Percentiles rank a stretch among this genome's conserved stretches.
These are phyloP conservation scores for Alentia gelatinosa DNA, from an alignment of 2,888 invertebrate species.

Conservation along the genomic window DNA sequence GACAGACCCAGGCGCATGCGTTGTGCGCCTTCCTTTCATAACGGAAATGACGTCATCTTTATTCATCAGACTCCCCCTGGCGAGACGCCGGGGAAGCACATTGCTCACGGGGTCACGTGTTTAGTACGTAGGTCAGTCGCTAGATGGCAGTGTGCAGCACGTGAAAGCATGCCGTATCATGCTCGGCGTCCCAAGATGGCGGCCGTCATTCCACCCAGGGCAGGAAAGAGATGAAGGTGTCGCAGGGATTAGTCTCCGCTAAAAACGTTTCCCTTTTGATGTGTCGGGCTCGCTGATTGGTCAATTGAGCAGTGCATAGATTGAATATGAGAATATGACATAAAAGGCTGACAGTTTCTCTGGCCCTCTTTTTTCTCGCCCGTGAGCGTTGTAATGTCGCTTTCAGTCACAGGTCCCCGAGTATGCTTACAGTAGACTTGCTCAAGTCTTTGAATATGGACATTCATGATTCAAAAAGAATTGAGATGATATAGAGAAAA, in stretches of 20 bases:
- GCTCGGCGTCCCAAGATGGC: neutral
- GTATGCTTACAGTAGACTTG: no score
- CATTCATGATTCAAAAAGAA: no score
- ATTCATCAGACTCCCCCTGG: neutral
- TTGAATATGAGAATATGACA: neutral
- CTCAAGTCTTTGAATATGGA: no score
- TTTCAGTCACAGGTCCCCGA: no score
- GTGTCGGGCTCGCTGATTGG: neutral
- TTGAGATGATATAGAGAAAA: no score
- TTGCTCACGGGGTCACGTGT: neutral
- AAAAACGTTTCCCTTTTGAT: neutral
- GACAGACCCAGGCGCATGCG: neutral
- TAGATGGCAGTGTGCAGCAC: neutral
- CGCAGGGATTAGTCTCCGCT: neutral
- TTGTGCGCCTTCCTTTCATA: neutral
- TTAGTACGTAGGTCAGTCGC: neutral
- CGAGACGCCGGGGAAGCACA: neutral
- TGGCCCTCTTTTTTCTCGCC: neutral
- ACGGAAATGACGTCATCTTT: neutral
- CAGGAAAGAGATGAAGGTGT: neutral
- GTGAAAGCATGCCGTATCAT: neutral
- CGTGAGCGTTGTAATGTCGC: no score
- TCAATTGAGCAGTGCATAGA: neutral
- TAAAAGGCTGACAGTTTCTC: neutral
- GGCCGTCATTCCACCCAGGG: neutral